A percentile compares a stretch with the other conserved stretches of the same genome.
phyloP scores from a whole-genome alignment of 2,113 vertebrate genomes.

The Chamaetylas fuelleborni region DNA sequence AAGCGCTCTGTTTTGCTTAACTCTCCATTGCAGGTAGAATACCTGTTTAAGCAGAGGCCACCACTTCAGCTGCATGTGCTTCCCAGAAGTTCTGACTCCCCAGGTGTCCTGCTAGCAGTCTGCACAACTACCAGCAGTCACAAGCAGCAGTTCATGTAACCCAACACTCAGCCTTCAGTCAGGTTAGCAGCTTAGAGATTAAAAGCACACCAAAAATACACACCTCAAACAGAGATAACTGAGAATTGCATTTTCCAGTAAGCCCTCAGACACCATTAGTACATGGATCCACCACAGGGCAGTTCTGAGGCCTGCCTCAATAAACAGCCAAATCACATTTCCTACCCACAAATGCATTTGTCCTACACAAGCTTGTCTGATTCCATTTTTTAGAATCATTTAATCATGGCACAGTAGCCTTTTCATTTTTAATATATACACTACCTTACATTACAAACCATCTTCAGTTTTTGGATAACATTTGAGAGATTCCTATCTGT shows the following conservation, averaged over 20 bases:
- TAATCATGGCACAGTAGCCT: not conserved
- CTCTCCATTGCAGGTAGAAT: not conserved
- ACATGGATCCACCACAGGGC: not conserved
- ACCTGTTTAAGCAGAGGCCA: not conserved
- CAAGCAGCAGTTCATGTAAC: fast-evolving
- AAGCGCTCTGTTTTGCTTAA: not conserved
- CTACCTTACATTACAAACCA: not conserved
- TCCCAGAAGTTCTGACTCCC: not conserved
- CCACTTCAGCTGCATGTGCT: not conserved
- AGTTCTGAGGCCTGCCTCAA: not conserved
- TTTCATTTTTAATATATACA: not conserved
- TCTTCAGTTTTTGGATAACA: not conserved
- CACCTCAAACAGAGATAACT: not conserved
- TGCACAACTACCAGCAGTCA: not conserved
- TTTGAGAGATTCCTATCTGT: not conserved
- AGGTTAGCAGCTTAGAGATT: not conserved
- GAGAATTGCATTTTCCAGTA: not conserved
- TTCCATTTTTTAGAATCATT: not conserved
- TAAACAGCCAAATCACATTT: not conserved
- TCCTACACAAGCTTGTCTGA: not conserved
- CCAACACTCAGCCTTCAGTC: not conserved
- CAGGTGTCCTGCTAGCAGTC: not conserved
- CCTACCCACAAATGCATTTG: not conserved
- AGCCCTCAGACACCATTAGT: not conserved
- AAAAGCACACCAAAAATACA: not conserved